Evolutionary conservation across 2,797 vertebrate species (phyloP), one percentile per base, ranked within the genome.

Genomic region (Sarcoramphus papa): DNA sequence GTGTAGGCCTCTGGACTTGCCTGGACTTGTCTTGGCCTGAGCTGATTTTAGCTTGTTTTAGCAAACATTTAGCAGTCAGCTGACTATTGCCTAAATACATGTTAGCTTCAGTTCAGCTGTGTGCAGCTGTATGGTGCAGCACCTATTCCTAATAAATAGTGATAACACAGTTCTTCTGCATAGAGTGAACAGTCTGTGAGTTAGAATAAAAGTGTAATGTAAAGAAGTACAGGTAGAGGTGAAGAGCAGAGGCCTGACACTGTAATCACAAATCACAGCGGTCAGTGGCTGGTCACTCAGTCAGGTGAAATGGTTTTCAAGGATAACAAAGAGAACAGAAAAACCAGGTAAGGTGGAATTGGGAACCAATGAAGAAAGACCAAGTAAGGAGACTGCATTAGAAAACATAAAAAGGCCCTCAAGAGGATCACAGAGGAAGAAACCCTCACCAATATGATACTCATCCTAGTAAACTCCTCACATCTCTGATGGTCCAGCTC

Each of bases 261-360:
- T 62, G 24, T 25, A 82, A 78, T 15, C 51, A 69, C 41, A 78
- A 81, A 88, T 77, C 18, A 47, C 30, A 74, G 40, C 7, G 35
- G 28, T 19, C 40, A 67, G 25, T 45, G 25, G 22, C 33, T 68
- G 57, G 50, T 73, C 47, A 80, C 10, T 47, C 48, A 60, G 27
- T 23, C 43, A 41, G 63, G 2, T 65, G 56, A 69, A 73, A 53
- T 11, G 9, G 23, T 56, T 5, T 4, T 60, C 53, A 86, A 86
- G 15, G 25, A 64, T n/a, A 64, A 64, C 12, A 57, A 69, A 70
- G 27, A 41, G 15, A 84, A 77, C 7, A 72, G 28, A 70, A 89
- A 57, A 63, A 48, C 2, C 0, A 3, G 3, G 1, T 25, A 64
- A 54, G 12, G 19, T 13, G 47, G 30, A 87, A 64, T 1, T 65